A percentile compares a stretch with the other conserved stretches of the same genome.
phyloP scores from a whole-genome alignment of 2,113 vertebrate species.

The Acrocephalus arundinaceus region DNA sequence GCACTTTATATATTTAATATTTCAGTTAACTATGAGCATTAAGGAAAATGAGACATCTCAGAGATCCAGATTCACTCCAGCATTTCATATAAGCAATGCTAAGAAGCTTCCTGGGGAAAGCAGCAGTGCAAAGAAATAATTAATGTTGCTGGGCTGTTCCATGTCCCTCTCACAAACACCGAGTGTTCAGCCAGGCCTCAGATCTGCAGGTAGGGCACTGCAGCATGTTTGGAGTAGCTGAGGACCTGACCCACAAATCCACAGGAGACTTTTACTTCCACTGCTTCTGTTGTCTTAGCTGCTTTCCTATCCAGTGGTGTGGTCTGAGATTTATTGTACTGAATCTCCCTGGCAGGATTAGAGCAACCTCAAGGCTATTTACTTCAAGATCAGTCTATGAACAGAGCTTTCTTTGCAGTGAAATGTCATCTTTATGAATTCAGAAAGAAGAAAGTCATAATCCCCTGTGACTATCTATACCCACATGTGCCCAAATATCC shows the following conservation, averaged over 20 bases:
- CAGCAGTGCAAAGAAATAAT: not conserved
- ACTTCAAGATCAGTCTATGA: not conserved
- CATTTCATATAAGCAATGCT: not conserved
- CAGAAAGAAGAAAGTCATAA: not conserved
- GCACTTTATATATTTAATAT: not conserved
- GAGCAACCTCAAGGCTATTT: not conserved
- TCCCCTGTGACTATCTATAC: not conserved
- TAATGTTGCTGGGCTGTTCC: not conserved
- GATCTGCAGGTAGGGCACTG: not conserved
- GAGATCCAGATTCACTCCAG: not conserved
- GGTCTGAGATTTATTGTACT: not conserved
- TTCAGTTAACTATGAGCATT: not conserved
- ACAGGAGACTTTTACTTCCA: not conserved
- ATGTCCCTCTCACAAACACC: not conserved
- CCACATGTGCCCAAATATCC: not conserved
- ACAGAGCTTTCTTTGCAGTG: not conserved
- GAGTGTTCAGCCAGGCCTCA: not conserved
- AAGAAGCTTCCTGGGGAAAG: not conserved
- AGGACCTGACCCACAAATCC: not conserved
- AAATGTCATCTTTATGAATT: slow-evolving; percentile 12
- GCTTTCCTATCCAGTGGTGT: not conserved
- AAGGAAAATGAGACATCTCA: not conserved
- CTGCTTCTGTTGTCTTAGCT: not conserved
- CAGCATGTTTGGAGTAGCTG: not conserved
- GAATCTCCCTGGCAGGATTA: not conserved